Percentiles rank a stretch among this genome's conserved stretches.
Conservation (phyloP, 2,797 vertebrate genomes). For the Hydrocynus forskahlii region DNA sequence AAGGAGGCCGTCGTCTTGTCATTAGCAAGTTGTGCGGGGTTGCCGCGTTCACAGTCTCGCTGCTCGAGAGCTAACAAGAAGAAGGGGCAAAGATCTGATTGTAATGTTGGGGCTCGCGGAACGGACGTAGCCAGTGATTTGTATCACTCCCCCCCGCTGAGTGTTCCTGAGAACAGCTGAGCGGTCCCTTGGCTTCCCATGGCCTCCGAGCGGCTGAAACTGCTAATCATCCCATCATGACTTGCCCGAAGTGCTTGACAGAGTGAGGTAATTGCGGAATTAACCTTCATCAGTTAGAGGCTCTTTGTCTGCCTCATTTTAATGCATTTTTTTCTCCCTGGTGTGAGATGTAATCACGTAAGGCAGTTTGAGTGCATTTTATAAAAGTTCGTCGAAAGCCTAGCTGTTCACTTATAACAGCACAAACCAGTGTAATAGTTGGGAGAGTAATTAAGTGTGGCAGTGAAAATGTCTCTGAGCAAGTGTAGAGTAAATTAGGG, state of each 20-base stretch:
- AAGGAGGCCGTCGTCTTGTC: constrained; percentile 37
- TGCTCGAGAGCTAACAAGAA: constrained; percentile 23
- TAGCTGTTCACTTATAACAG: too few species aligned
- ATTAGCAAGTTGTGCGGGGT: constrained; percentile 46
- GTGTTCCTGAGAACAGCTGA: constrained; percentile 23
- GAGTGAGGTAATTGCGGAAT: constrained; percentile 12
- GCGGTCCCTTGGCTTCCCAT: not conserved
- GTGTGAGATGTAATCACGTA: not conserved
- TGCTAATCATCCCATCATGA: constrained; percentile 53
- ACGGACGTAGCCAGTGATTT: constrained; percentile 52
- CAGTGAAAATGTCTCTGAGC: too few species aligned
- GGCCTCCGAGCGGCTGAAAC: constrained; percentile 16
- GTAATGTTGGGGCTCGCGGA: constrained; percentile 29
- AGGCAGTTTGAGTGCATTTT: not conserved
- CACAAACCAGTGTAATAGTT: too few species aligned
- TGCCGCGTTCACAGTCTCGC: constrained; percentile 22
- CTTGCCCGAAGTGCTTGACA: not conserved
- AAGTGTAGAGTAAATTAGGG: too few species aligned
- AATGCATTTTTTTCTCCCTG: not conserved
- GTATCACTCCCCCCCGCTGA: constrained; percentile 32
- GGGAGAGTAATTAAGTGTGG: too few species aligned
- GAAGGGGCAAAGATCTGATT: constrained; percentile 34
- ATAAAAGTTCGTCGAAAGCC: not conserved
- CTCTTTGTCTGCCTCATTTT: not conserved
- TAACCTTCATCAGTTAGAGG: constrained; percentile 19